These are phyloP conservation scores for Mus minutoides DNA, from an alignment of 2,797 vertebrate species.

Conservation along the genomic window DNA sequence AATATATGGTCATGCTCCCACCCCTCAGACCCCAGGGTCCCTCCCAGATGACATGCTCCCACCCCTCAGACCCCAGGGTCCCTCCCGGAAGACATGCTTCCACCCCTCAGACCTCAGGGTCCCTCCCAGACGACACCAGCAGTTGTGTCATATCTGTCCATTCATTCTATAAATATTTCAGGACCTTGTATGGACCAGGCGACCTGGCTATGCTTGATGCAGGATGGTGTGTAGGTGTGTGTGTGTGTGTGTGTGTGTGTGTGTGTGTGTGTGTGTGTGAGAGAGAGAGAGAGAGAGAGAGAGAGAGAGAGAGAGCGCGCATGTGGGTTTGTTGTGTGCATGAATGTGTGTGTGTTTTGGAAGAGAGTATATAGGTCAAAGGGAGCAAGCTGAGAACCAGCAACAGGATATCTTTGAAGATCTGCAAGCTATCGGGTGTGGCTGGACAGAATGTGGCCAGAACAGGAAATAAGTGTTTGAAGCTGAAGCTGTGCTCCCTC, in stretches of 20 bases:
- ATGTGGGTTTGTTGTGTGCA: background rate
- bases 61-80: too few species aligned
- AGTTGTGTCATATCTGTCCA: background rate
- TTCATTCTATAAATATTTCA: background rate
- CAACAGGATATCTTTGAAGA: background rate
- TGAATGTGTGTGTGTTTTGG: background rate
- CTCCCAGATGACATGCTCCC: background rate
- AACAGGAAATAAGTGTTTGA: background rate
- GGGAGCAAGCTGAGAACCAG: background rate
- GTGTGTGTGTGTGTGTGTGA: background rate
- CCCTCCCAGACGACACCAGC: background rate
- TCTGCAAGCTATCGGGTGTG: background rate
- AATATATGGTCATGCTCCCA: background rate
- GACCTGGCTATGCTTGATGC: background rate
- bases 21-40: too few species aligned
- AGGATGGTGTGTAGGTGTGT: background rate
- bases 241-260: too few species aligned
- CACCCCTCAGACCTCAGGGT: too few species aligned
- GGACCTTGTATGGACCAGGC: background rate
- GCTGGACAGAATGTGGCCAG: background rate
- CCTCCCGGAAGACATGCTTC: background rate
- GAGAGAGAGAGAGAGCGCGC: too few species aligned
- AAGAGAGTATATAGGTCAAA: background rate
- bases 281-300: too few species aligned
- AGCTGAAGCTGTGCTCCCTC: background rate